Conservation (phyloP, 2,888 invertebrate genomes). For the Sepioteuthis lessoniana region DNA sequence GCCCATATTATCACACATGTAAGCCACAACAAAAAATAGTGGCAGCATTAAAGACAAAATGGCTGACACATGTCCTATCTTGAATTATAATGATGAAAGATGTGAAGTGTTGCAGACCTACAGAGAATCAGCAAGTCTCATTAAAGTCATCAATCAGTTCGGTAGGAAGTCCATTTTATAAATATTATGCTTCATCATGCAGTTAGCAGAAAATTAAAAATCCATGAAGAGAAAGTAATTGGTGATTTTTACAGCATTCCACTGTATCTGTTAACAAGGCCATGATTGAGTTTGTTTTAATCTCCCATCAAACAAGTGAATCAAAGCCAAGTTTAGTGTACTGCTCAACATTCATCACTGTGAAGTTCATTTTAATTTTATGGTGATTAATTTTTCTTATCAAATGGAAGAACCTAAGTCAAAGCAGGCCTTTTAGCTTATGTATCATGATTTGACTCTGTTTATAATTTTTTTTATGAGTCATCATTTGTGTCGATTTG, state of each 20-base stretch:
- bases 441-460: too few species aligned
- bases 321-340: not conserved
- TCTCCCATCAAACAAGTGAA: not conserved
- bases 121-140: not conserved
- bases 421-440: too few species aligned
- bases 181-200: constrained; percentile 16
- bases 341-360: not conserved
- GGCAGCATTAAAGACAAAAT: too few species aligned
- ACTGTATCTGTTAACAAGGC: not conserved
- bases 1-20: too few species aligned
- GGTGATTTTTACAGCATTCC: not conserved
- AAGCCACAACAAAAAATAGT: too few species aligned
- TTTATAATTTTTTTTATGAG: too few species aligned
- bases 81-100: not conserved
- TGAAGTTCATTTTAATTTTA: not conserved
- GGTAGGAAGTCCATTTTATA: not conserved
- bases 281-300: not conserved
- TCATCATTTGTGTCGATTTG: too few species aligned
- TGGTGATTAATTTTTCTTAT: too few species aligned
- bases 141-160: not conserved
- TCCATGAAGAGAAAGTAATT: constrained; percentile 2
- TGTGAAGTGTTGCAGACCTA: not conserved
- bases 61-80: too few species aligned
- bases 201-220: constrained; percentile 19
- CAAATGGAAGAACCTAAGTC: too few species aligned